phyloP scores from a whole-genome alignment of 2,797 vertebrate species.

The Neosalanx taihuensis region DNA sequence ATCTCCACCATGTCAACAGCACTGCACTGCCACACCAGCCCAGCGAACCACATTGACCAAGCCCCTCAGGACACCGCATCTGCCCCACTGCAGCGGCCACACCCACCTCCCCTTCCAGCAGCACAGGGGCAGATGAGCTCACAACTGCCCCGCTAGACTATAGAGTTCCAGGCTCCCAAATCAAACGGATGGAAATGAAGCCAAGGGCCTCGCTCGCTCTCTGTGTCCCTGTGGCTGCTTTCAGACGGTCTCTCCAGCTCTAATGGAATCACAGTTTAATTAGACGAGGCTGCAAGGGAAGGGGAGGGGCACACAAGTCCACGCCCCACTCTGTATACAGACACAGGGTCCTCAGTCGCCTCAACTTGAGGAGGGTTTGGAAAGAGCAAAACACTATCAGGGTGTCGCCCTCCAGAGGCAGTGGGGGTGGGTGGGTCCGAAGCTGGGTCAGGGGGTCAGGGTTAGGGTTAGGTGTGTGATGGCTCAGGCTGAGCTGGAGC shows the following conservation, averaged over 20 bases:
- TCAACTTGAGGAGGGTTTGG: background rate
- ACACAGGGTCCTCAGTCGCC: background rate
- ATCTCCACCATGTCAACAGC: slow-evolving; percentile 47
- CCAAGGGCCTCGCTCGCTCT: background rate
- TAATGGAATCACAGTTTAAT: slow-evolving; percentile 23
- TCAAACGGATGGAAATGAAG: slow-evolving; percentile 14
- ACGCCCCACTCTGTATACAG: background rate
- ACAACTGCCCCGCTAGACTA: slow-evolving; percentile 13
- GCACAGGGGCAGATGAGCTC: too few relatives aligned
- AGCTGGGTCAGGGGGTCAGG: slow-evolving; percentile 37
- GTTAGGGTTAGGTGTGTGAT: background rate
- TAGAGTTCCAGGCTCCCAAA: slow-evolving; percentile 16
- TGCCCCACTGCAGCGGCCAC: slow-evolving; percentile 20
- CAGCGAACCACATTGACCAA: slow-evolving; percentile 45
- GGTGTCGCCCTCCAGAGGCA: background rate
- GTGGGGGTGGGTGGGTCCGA: slow-evolving; percentile 24
- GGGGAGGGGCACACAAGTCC: background rate
- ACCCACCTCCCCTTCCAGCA: background rate
- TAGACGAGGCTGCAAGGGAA: background rate
- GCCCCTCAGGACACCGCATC: slow-evolving; percentile 42
- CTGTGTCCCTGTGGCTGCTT: background rate
- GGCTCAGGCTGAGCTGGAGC: background rate
- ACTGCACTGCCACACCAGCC: slow-evolving; percentile 50
- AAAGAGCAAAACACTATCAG: background rate
- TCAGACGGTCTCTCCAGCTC: background rate